phyloP scores from a whole-genome alignment of 2,888 invertebrate genomes.

The Lissocephala sabroskyi region DNA sequence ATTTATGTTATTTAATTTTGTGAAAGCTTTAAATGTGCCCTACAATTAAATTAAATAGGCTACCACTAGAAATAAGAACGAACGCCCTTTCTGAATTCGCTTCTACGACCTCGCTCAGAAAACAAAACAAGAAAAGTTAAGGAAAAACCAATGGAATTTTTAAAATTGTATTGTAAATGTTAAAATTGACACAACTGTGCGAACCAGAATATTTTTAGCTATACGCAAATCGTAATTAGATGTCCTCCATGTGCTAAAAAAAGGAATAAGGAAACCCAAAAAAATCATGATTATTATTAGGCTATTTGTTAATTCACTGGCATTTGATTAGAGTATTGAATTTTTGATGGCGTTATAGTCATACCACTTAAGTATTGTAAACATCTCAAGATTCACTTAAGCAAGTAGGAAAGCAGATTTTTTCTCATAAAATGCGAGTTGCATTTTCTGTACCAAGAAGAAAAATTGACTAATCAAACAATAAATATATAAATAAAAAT shows the following conservation, averaged over 20 bases:
- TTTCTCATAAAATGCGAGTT: too few relatives aligned
- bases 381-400: too few relatives aligned
- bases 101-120: too few relatives aligned
- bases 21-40: slow-evolving; percentile 72
- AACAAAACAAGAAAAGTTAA: too few relatives aligned
- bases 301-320: slow-evolving; percentile 50
- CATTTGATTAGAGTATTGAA: slow-evolving; percentile 38
- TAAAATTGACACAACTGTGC: too few relatives aligned
- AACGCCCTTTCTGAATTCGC: too few relatives aligned
- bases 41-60: slow-evolving; percentile 33
- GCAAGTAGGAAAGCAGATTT: slow-evolving; percentile 1
- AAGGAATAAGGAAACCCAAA: slow-evolving; percentile 7
- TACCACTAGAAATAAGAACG: too few relatives aligned
- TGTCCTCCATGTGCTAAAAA: slow-evolving; percentile 70
- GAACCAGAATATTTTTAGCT: neutral
- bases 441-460: slow-evolving; percentile 3
- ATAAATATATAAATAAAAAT: slow-evolving; percentile 8
- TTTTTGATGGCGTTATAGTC: slow-evolving; percentile 69
- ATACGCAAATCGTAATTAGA: slow-evolving; percentile 25
- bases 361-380: slow-evolving; percentile 49
- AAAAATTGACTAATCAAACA: too few relatives aligned
- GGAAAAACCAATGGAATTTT: too few relatives aligned
- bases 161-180: too few relatives aligned
- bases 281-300: too few relatives aligned
- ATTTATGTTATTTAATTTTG: slow-evolving; percentile 30